Evolutionary conservation across 2,888 invertebrate species (phyloP).

Genomic region (Aphidius colemani): DNA sequence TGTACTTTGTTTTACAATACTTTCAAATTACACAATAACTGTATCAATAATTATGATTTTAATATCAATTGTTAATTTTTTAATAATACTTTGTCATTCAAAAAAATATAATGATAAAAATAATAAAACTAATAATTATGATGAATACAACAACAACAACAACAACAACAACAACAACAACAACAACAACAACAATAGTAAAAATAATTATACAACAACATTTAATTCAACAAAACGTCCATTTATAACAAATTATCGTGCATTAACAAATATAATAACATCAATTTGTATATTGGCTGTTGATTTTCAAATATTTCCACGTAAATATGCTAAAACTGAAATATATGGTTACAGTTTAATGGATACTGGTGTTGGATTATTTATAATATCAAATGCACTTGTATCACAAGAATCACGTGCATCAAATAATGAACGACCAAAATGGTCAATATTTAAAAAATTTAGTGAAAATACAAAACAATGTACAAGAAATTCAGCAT

Average conservation of each 20-base stretch:
- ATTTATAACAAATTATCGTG: conserved; percentile 72
- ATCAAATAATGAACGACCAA: conserved; percentile 18
- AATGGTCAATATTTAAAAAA: conserved; percentile 31
- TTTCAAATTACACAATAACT: conserved; percentile 40
- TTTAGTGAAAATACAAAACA: conserved; percentile 42
- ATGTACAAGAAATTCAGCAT: conserved; percentile 56
- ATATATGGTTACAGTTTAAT: conserved; percentile 85
- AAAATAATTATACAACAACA: too few species aligned
- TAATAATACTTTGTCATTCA: not conserved
- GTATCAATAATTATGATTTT: not conserved
- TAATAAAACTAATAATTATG: too few species aligned
- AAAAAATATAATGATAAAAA: not conserved
- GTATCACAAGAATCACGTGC: conserved; percentile 67
- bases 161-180: too few species aligned
- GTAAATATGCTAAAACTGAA: conserved; percentile 86
- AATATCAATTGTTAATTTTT: not conserved
- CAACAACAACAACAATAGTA: not conserved
- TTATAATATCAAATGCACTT: conserved; percentile 79
- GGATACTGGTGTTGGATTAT: conserved; percentile 95
- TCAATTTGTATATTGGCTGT: conserved; percentile 88
- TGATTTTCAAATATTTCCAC: conserved; percentile 87
- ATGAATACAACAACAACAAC: not conserved
- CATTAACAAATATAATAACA: conserved; percentile 74
- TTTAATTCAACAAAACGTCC: conserved; percentile 33
- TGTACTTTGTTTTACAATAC: conserved; percentile 51